Percentiles rank a stretch among this genome's conserved stretches.
These are phyloP conservation scores for Clarias gariepinus DNA, from an alignment of 2,113 vertebrate species.

Conservation along the genomic window DNA sequence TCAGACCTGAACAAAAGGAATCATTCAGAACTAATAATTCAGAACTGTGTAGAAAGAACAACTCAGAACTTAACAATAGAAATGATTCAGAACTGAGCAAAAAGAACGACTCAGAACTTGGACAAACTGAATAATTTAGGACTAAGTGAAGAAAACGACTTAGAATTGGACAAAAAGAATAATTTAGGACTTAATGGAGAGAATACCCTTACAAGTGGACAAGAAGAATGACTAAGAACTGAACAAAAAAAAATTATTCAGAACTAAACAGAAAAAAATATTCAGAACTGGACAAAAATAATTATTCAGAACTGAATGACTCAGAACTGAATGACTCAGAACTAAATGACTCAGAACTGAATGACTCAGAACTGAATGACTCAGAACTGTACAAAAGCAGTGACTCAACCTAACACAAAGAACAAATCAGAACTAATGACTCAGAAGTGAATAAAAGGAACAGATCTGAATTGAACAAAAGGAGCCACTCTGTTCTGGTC, in stretches of 20 bases:
- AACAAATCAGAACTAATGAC: not conserved
- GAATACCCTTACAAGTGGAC: not conserved
- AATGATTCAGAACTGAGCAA: too few species aligned
- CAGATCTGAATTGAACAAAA: not conserved
- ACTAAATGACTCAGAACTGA: not conserved
- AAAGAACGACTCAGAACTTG: not conserved
- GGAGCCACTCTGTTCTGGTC: not conserved
- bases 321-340: not conserved
- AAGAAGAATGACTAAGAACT: not conserved
- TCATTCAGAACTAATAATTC: not conserved
- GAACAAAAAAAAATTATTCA: not conserved
- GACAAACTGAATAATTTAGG: not conserved
- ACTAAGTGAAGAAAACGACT: not conserved
- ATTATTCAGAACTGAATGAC: not conserved
- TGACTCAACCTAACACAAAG: not conserved
- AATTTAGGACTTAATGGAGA: not conserved
- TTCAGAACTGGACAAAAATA: not conserved
- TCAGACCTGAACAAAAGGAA: not conserved
- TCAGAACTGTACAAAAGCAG: not conserved
- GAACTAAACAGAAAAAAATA: not conserved
- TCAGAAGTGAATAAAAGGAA: not conserved
- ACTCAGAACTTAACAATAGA: too few species aligned
- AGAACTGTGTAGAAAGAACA: not conserved
- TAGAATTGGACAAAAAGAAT: not conserved
- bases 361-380: not conserved